phyloP scores from a whole-genome alignment of 2,113 vertebrate species.

The Sturnira hondurensis region DNA sequence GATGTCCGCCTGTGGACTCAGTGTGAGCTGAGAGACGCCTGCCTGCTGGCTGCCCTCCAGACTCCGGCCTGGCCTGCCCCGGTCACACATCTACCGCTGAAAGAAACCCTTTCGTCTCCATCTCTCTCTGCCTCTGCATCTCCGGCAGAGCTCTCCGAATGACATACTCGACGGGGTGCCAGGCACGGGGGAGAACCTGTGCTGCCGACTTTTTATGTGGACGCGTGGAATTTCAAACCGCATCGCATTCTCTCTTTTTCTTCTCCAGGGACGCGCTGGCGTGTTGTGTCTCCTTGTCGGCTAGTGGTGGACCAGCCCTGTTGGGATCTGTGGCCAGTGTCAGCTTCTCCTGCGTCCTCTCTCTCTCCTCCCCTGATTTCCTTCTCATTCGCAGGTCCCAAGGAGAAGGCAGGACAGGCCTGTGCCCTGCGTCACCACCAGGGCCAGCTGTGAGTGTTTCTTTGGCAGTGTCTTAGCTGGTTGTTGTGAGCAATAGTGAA shows the following conservation, averaged over 20 bases:
- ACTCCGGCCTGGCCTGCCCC: neutral
- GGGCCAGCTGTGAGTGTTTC: slow-evolving; percentile 96
- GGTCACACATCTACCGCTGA: neutral
- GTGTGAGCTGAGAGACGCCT: neutral
- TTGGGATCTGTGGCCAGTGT: rapidly evolving
- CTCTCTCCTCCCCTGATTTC: rapidly evolving
- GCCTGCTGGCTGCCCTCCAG: neutral
- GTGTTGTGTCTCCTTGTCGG: neutral
- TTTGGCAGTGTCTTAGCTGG: slow-evolving; percentile 99
- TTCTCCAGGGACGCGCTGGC: neutral
- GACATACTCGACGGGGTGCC: rapidly evolving
- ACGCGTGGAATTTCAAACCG: neutral
- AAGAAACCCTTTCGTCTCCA: neutral
- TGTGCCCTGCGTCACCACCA: rapidly evolving
- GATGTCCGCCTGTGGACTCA: neutral
- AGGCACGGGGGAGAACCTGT: rapidly evolving
- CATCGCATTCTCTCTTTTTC: neutral
- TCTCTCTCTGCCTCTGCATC: neutral
- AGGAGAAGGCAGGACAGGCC: neutral
- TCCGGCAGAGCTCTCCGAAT: neutral
- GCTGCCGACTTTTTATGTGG: neutral
- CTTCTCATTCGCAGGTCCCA: neutral
- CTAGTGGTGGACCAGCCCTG: neutral
- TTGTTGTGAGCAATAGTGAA: slow-evolving; percentile 95
- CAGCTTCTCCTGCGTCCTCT: neutral